A percentile compares a stretch with the other conserved stretches of the same genome.
Conservation (phyloP, 2,888 invertebrate species). For the Podotricha telesiphe region DNA sequence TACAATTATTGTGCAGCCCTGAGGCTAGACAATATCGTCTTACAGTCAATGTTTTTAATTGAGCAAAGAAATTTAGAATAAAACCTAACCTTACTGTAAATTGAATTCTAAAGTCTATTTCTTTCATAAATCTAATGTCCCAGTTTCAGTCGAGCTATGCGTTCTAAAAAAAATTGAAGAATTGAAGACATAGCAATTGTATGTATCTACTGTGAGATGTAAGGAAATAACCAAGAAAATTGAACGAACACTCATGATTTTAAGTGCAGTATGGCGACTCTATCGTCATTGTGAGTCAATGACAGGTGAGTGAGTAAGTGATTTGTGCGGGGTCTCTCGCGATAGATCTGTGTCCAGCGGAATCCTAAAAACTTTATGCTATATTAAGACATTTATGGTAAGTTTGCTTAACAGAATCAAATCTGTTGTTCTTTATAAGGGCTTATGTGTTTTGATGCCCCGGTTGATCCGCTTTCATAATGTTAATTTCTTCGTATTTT, state of each 20-base stretch:
- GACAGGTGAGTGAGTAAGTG: conserved; percentile 42
- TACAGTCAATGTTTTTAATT: too few species aligned
- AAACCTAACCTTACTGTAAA: too few species aligned
- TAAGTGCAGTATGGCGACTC: conserved; percentile 4
- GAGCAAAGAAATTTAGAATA: too few species aligned
- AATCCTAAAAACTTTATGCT: conserved; percentile 20
- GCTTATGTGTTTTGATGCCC: conserved; percentile 13
- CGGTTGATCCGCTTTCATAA: neutral
- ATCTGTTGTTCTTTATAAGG: conserved; percentile 7
- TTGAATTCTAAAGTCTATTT: too few species aligned
- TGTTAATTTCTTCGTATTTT: neutral
- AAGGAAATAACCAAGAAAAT: too few species aligned
- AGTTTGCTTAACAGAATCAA: conserved; percentile 12
- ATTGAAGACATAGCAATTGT: too few species aligned
- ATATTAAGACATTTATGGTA: conserved; percentile 28
- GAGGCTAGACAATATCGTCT: too few species aligned
- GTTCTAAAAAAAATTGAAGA: too few species aligned
- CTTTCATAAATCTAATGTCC: too few species aligned
- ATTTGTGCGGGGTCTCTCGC: conserved; percentile 39
- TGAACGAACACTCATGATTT: neutral
- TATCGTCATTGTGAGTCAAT: conserved; percentile 28
- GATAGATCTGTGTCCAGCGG: conserved; percentile 28
- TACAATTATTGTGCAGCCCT: too few species aligned
- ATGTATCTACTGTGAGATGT: too few species aligned
- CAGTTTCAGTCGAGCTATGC: too few species aligned